Conservation (phyloP, 2,797 vertebrate species). For the Takifugu rubripes region DNA sequence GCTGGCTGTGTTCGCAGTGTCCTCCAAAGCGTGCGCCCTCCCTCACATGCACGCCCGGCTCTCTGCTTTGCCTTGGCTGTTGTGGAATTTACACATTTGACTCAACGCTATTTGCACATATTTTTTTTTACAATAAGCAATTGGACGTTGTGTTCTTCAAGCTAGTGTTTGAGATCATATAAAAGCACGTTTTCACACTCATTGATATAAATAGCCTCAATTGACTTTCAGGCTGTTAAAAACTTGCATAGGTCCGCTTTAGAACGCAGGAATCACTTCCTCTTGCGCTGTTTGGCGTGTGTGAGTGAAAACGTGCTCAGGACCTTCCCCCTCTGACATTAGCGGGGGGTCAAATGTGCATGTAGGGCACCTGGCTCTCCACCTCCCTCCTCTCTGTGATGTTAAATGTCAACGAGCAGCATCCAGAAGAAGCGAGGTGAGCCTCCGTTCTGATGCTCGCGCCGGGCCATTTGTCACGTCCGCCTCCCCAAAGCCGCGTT, state of each 20-base stretch:
- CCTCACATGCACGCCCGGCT: constrained; percentile 13
- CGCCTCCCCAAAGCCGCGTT: constrained; percentile 55
- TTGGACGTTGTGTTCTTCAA: too few species aligned
- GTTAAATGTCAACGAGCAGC: constrained; percentile 79
- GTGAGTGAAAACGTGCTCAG: constrained; percentile 49
- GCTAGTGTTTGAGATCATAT: too few species aligned
- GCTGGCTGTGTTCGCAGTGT: constrained; percentile 54
- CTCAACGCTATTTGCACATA: neutral
- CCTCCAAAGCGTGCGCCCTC: constrained; percentile 42
- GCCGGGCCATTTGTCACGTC: constrained; percentile 46
- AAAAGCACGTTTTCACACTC: too few species aligned
- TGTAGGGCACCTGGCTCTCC: constrained; percentile 77
- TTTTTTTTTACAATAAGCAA: neutral
- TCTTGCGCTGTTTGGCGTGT: too few species aligned
- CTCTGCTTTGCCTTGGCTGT: constrained; percentile 9
- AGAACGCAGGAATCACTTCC: too few species aligned
- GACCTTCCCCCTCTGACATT: constrained; percentile 73
- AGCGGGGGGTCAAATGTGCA: constrained; percentile 77
- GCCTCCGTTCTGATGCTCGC: constrained; percentile 67
- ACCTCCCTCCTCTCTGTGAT: constrained; percentile 78
- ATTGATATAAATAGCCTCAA: too few species aligned
- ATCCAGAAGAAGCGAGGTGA: constrained; percentile 61
- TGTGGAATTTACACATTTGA: constrained; percentile 9
- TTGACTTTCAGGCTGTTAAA: too few species aligned
- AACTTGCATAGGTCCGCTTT: too few species aligned